Conservation (phyloP, 2,888 invertebrate species). For the Agriopis marginaria region DNA sequence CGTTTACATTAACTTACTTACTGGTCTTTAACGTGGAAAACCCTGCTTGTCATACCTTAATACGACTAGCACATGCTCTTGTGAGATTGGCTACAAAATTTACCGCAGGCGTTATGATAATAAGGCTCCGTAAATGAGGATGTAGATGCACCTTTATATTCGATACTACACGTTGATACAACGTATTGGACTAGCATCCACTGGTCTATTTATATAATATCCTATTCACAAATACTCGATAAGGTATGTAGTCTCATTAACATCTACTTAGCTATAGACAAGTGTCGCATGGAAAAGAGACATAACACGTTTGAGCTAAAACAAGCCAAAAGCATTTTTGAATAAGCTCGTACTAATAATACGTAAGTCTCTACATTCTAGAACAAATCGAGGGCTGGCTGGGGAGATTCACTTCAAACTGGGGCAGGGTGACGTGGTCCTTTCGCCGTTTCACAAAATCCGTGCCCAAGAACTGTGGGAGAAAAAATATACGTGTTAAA, state of each 20-base stretch:
- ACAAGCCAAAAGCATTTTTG: background rate
- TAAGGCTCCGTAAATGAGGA: background rate
- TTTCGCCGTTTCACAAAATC: conserved; percentile 65
- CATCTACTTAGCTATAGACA: background rate
- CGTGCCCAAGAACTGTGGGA: conserved; percentile 73
- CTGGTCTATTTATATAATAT: background rate
- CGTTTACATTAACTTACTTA: too few relatives aligned
- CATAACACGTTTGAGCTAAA: background rate
- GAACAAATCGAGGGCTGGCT: conserved; percentile 17
- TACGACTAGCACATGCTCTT: too few relatives aligned
- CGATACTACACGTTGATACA: conserved; percentile 60
- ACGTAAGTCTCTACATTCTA: background rate
- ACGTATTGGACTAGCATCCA: conserved; percentile 48
- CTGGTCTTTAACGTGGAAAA: too few relatives aligned
- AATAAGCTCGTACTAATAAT: background rate
- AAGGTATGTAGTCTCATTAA: too few relatives aligned
- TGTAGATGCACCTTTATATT: background rate
- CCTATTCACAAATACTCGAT: background rate
- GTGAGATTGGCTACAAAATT: background rate
- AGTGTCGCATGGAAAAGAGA: background rate
- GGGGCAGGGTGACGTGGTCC: conserved; percentile 58
- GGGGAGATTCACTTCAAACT: conserved; percentile 55
- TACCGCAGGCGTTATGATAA: background rate
- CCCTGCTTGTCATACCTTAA: too few relatives aligned
- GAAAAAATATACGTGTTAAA: conserved; percentile 13